Base-by-base conservation (phyloP, 2,888 invertebrate species). In the Caenorhabditis drosophilae region DNA sequence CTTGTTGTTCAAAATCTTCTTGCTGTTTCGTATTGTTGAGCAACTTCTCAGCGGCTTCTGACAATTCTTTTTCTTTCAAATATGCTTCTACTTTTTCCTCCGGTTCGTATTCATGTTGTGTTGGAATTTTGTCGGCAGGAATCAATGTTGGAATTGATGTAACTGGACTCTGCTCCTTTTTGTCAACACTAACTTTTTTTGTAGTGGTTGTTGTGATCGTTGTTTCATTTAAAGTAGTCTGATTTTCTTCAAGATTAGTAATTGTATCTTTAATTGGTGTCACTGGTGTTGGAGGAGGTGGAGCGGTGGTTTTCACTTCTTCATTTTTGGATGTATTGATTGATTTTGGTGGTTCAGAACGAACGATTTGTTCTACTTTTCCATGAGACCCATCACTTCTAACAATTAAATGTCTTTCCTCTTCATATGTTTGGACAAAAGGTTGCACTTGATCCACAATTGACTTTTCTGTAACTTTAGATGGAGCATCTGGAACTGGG, bases 221-320 rank as follows among this genome's bases (percentile, higher is more conserved):
- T 2, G 18, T 4, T 23, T 42, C 42, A 42, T 2, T 18, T 34
- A 16, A 18, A 45, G 22, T 23, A 35, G 16, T 26, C 44, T 20
- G 23, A 18, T n/a, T 38, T 27, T 25, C 50, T 44, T 20, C 38
- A n/a, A n/a, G n/a, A n/a, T n/a, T n/a, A n/a, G n/a, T n/a, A n/a
- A n/a, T n/a, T n/a, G n/a, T n/a, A n/a, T n/a, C n/a, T n/a, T n/a
- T n/a, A n/a, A n/a, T n/a, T 35, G 38, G 36, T 50, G 42, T 23
- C 9, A 42, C 42, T 4, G 42, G 42, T 27, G 36, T 34, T n/a
- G 51, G 40, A 12, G 57, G 48, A 34, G 44, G 49, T n/a, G 40
- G 61, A 41, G 47, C 40, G n/a, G 49, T 20, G 2, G 47, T 38
- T 31, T 22, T 50, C n/a, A 20, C 18, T 9, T n/a, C n/a, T n/a